phyloP scores from a whole-genome alignment of 2,797 vertebrate genomes.

The Sebastes ruberrimus region DNA sequence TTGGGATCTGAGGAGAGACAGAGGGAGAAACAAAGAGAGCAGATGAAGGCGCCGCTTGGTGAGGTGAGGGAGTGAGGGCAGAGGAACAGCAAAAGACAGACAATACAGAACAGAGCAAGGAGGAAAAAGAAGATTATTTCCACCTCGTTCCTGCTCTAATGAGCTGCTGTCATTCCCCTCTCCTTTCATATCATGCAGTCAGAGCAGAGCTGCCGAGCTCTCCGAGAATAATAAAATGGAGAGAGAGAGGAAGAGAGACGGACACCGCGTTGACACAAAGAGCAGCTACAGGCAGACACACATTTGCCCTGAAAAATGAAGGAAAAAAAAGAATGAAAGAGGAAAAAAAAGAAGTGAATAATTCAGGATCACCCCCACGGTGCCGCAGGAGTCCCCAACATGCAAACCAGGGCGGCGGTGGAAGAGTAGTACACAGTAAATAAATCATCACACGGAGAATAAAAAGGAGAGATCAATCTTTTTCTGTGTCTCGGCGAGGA shows the following conservation, averaged over 20 bases:
- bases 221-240: constrained; percentile 66
- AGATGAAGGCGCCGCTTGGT: constrained; percentile 33
- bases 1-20: constrained; percentile 88
- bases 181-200: constrained; percentile 59
- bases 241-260: constrained; percentile 25
- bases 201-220: constrained; percentile 48
- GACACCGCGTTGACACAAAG: constrained; percentile 56
- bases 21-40: constrained; percentile 45
- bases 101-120: constrained; percentile 46
- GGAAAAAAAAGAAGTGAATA: constrained; percentile 61
- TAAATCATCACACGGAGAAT: constrained; percentile 69
- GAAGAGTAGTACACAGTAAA: constrained; percentile 67
- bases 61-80: constrained; percentile 43
- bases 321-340: constrained; percentile 63
- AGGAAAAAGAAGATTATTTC: constrained; percentile 58
- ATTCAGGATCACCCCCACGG: constrained; percentile 65
- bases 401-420: constrained; percentile 65
- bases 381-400: constrained; percentile 63
- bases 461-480: constrained; percentile 56
- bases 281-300: constrained; percentile 50
- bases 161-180: constrained; percentile 61
- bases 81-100: constrained; percentile 28
- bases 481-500: constrained; percentile 36
- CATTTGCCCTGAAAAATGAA: constrained; percentile 61
- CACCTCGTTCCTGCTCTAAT: constrained; percentile 65